These are phyloP conservation scores for Stomatorhinus walkeri DNA, from an alignment of 2,797 vertebrate species.

Conservation along the genomic window DNA sequence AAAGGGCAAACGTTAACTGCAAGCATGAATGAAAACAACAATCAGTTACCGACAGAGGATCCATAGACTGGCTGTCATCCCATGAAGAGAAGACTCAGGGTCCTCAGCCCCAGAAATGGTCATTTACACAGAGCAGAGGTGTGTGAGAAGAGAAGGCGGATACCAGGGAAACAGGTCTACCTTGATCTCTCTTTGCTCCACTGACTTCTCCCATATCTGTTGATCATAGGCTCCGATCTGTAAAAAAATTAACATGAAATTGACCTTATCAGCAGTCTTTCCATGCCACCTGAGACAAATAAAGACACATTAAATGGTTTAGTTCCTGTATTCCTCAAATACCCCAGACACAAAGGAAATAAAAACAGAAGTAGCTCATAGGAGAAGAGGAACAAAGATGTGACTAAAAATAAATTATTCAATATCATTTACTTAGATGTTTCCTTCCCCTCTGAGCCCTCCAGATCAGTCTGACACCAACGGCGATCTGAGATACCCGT, in stretches of 20 bases:
- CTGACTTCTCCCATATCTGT: conserved; percentile 99
- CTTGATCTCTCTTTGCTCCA: conserved; percentile 99
- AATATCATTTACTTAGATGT: not conserved
- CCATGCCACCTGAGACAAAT: not conserved
- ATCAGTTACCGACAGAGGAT: conserved; percentile 46
- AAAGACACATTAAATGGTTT: not conserved
- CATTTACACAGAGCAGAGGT: not conserved
- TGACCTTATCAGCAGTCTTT: not conserved
- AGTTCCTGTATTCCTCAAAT: not conserved
- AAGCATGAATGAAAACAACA: conserved; percentile 54
- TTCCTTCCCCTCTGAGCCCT: conserved; percentile 6
- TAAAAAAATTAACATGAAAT: conserved; percentile 30
- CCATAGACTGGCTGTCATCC: not conserved
- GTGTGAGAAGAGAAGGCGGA: conserved; percentile 5
- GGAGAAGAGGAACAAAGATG: not conserved
- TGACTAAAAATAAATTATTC: conserved; percentile 11
- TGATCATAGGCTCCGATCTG: conserved; percentile 98
- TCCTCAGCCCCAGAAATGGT: not conserved
- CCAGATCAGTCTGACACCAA: not conserved
- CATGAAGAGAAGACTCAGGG: not conserved
- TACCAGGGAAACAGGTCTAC: conserved; percentile 49
- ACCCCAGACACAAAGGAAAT: not conserved
- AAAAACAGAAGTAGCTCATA: not conserved
- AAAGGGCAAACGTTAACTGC: conserved; percentile 64
- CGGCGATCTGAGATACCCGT: not conserved